Evolutionary conservation across 2,888 invertebrate genomes (phyloP).

Genomic region (Acronicta alni): DNA sequence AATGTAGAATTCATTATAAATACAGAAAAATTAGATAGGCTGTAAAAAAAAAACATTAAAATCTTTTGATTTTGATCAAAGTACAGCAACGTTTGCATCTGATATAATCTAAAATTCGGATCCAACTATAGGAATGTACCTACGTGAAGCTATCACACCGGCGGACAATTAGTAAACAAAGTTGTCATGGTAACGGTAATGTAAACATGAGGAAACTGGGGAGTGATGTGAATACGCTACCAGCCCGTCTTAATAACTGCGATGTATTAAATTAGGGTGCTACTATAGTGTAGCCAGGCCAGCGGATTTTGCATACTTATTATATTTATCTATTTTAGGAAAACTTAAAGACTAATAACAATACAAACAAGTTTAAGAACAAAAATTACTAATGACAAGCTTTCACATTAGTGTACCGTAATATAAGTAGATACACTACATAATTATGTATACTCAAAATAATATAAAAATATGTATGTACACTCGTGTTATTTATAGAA

Average conservation of each 20-base stretch:
- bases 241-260: slow-evolving; percentile 63
- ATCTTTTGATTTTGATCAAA: slow-evolving; percentile 6
- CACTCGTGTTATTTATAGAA: too few relatives aligned
- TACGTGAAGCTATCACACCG: slow-evolving; percentile 37
- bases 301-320: slow-evolving; percentile 17
- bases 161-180: slow-evolving; percentile 62
- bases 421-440: too few relatives aligned
- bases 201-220: slow-evolving; percentile 58
- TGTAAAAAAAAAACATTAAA: background rate
- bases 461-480: too few relatives aligned
- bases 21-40: slow-evolving; percentile 8
- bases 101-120: slow-evolving; percentile 9
- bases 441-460: too few relatives aligned
- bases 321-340: too few relatives aligned
- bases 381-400: too few relatives aligned
- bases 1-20: slow-evolving; percentile 5
- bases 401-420: too few relatives aligned
- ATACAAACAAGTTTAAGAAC: too few relatives aligned
- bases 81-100: slow-evolving; percentile 24
- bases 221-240: slow-evolving; percentile 54
- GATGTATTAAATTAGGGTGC: slow-evolving; percentile 44
- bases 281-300: background rate
- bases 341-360: too few relatives aligned
- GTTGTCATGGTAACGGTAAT: slow-evolving; percentile 63
- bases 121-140: slow-evolving; percentile 8